phyloP scores from a whole-genome alignment of 2,113 vertebrate species.

The Pteropus alecto region DNA sequence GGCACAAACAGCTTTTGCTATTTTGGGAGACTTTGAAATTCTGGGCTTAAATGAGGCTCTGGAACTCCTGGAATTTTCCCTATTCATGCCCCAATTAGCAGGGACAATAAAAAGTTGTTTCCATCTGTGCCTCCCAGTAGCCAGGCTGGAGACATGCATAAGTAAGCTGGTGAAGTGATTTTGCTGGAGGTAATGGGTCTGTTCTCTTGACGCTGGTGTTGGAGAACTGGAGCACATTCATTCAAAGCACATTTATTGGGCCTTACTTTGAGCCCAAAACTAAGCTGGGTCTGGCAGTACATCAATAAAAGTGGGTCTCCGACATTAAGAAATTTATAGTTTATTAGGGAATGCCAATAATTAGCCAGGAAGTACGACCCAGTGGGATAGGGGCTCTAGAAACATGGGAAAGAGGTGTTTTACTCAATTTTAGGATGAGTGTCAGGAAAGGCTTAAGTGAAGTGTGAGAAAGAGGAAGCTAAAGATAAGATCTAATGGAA shows the following conservation, averaged over 20 bases:
- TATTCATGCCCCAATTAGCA: slow-evolving; percentile 41
- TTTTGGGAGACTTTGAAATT: slow-evolving; percentile 21
- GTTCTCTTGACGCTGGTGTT: neutral
- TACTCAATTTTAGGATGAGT: neutral
- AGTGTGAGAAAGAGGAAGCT: neutral
- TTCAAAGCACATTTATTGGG: neutral
- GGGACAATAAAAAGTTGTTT: slow-evolving; percentile 30
- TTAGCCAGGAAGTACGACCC: neutral
- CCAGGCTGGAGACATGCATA: neutral
- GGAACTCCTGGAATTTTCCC: neutral
- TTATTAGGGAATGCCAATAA: neutral
- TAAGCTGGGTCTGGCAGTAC: neutral
- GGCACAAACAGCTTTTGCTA: neutral
- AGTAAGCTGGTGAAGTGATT: neutral
- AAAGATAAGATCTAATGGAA: neutral
- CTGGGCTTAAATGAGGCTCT: neutral
- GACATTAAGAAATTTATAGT: neutral
- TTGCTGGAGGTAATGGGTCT: neutral
- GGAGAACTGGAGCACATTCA: neutral
- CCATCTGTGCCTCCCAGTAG: neutral
- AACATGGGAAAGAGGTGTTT: neutral
- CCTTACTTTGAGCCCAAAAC: neutral
- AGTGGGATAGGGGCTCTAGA: neutral
- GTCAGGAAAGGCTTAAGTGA: neutral
- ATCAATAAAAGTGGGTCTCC: neutral